phyloP scores from a whole-genome alignment of 2,113 vertebrate genomes.

The Meleagris gallopavo region DNA sequence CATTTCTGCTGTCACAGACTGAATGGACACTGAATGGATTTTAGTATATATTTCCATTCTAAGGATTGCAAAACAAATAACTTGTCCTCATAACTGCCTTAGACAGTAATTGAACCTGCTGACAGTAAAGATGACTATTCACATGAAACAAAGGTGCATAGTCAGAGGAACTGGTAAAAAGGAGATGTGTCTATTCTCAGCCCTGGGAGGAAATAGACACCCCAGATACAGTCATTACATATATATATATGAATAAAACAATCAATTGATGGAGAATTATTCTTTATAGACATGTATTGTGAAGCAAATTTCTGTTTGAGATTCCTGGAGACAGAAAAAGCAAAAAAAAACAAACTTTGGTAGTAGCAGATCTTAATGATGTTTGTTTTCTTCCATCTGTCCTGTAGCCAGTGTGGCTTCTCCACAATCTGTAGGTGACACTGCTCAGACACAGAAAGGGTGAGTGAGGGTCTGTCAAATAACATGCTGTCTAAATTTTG shows the following conservation, averaged over 20 bases:
- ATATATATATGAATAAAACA: not conserved
- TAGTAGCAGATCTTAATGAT: not conserved
- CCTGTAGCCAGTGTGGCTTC: not conserved
- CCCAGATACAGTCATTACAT: not conserved
- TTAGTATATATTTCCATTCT: not conserved
- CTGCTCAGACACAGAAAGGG: not conserved
- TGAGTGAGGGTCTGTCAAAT: not conserved
- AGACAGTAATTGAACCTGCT: conserved; percentile 34
- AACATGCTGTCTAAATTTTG: not conserved
- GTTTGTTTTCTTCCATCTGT: not conserved
- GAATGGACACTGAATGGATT: not conserved
- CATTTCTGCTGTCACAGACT: not conserved
- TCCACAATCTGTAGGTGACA: not conserved
- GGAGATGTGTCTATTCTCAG: not conserved
- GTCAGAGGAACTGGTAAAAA: conserved; percentile 5
- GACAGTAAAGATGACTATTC: conserved; percentile 12
- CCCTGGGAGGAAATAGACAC: not conserved
- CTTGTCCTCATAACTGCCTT: not conserved
- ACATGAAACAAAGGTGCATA: conserved; percentile 21
- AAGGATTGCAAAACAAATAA: not conserved
- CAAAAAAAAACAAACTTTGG: fast-evolving
- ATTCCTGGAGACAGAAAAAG: not conserved
- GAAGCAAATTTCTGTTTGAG: not conserved
- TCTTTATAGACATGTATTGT: not conserved
- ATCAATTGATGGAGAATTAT: not conserved